These are phyloP conservation scores for Sebastolobus alascanus DNA, from an alignment of 2,797 vertebrate species.

Conservation along the genomic window DNA sequence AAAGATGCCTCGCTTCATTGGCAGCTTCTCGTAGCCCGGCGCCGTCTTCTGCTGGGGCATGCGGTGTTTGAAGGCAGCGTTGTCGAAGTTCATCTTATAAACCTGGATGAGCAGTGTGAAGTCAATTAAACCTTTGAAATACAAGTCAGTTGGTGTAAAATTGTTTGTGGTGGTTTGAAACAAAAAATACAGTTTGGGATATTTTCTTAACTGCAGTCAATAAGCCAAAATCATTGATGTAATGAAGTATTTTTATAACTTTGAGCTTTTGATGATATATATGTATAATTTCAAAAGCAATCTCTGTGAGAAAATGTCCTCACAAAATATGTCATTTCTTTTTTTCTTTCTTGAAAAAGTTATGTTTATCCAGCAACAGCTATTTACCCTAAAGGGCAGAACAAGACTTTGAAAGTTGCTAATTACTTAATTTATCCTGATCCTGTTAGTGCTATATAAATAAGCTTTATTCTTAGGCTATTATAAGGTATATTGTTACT, in stretches of 20 bases:
- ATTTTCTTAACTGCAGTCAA: not conserved
- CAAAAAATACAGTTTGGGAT: not conserved
- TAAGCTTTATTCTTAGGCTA: too few relatives aligned
- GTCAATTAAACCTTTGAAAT: not conserved
- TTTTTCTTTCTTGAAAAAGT: too few relatives aligned
- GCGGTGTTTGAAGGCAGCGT: conserved; percentile 86
- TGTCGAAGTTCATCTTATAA: conserved; percentile 88
- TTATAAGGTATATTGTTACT: too few relatives aligned
- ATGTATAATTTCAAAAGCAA: not conserved
- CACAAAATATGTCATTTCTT: not conserved
- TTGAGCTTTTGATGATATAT: not conserved
- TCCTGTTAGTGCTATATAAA: too few relatives aligned
- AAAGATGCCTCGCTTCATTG: conserved; percentile 86
- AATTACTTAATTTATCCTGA: too few relatives aligned
- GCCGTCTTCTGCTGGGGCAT: conserved; percentile 86
- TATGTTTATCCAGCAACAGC: too few relatives aligned
- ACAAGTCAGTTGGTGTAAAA: not conserved
- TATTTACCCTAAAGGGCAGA: too few relatives aligned
- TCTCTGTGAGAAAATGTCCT: not conserved
- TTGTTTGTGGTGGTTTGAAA: not conserved
- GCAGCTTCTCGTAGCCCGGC: conserved; percentile 86
- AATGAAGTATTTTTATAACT: not conserved
- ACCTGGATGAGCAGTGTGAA: conserved; percentile 65
- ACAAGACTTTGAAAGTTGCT: not conserved
- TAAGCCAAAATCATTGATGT: not conserved